These are phyloP conservation scores for Eurystomus gularis DNA, from an alignment of 2,113 vertebrate genomes.

Conservation along the genomic window DNA sequence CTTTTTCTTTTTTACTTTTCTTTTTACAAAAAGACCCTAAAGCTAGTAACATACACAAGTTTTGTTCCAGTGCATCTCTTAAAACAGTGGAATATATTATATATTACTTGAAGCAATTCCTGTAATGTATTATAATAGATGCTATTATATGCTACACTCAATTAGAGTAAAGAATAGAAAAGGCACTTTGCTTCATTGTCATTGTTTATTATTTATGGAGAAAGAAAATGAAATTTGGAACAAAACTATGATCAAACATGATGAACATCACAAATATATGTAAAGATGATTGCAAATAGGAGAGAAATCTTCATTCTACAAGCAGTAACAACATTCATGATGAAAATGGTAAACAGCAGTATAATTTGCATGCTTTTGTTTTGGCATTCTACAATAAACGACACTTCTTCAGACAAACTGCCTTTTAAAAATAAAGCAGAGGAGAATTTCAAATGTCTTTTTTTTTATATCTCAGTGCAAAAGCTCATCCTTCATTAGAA, in stretches of 20 bases:
- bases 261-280: not conserved
- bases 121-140: not conserved
- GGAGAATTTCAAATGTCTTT: conserved; percentile 1
- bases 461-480: not conserved
- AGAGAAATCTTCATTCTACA: not conserved
- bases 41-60: not conserved
- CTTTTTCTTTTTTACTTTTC: not conserved
- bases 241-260: not conserved
- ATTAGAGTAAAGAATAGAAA: not conserved
- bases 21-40: not conserved
- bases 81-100: not conserved
- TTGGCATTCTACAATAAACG: not conserved
- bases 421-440: not conserved
- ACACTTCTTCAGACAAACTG: conserved; percentile 3
- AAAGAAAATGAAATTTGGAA: not conserved
- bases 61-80: not conserved
- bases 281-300: not conserved
- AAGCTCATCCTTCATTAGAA: not conserved
- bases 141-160: not conserved
- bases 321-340: not conserved
- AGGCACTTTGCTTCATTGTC: not conserved
- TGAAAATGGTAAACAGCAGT: conserved; percentile 32
- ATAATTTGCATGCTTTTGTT: not conserved
- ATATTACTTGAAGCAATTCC: not conserved
- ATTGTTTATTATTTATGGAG: not conserved